phyloP scores from a whole-genome alignment of 2,797 vertebrate species.

The Bradypodion ventrale region DNA sequence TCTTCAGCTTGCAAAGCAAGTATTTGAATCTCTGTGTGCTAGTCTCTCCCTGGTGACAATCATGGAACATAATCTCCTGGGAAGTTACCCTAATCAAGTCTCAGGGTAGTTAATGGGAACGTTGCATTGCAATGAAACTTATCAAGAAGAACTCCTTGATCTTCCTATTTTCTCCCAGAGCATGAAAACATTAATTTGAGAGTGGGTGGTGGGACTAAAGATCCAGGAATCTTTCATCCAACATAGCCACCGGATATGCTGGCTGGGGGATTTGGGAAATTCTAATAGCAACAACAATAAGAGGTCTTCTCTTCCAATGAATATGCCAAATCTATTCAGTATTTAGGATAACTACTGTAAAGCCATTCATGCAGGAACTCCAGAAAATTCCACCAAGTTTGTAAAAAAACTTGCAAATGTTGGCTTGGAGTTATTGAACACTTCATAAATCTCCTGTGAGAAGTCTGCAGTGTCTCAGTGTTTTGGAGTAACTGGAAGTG shows the following conservation, averaged over 20 bases:
- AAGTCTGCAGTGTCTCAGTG: slow-evolving; percentile 1
- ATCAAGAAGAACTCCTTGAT: background rate
- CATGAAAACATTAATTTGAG: background rate
- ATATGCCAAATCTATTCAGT: background rate
- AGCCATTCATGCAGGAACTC: background rate
- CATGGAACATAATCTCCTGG: background rate
- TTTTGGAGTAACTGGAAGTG: background rate
- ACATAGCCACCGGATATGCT: too few species aligned
- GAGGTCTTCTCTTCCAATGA: background rate
- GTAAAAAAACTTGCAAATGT: background rate
- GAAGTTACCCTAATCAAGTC: background rate
- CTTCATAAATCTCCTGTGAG: slow-evolving; percentile 9
- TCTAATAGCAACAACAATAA: too few species aligned
- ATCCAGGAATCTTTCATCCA: background rate
- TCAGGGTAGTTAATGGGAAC: background rate
- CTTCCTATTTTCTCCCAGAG: background rate
- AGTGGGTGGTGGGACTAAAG: too few species aligned
- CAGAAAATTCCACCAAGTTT: background rate
- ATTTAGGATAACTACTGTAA: background rate
- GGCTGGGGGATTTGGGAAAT: too few species aligned
- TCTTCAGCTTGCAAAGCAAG: background rate
- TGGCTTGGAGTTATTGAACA: background rate
- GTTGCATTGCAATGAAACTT: background rate
- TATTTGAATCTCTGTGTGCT: background rate
- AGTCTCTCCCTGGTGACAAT: background rate